Evolutionary conservation across 2,888 invertebrate genomes (phyloP).

Genomic region (Tanytarsus gracilentus): DNA sequence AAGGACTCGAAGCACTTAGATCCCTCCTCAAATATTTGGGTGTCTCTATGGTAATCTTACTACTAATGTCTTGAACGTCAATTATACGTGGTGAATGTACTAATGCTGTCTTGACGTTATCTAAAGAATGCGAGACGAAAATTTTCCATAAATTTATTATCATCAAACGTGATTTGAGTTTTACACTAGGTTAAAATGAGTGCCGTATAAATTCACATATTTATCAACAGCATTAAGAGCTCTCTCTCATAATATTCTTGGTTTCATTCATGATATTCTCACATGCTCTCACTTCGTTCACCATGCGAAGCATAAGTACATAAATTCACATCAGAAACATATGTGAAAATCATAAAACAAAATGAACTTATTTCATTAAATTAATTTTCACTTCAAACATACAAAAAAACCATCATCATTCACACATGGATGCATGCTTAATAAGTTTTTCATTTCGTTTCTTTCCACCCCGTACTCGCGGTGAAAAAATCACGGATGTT

Average conservation of each 20-base stretch:
- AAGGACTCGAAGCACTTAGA: constrained; percentile 14
- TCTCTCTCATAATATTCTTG: constrained; percentile 9
- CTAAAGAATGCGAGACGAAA: not conserved
- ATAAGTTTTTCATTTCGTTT: not conserved
- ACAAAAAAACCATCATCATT: no score
- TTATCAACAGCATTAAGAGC: not conserved
- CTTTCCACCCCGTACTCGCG: no score
- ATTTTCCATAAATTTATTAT: not conserved
- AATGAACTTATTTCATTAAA: constrained; percentile 9
- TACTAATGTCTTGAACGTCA: constrained; percentile 21
- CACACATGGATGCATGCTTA: constrained; percentile 12
- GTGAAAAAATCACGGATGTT: no score
- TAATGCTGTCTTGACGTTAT: not conserved
- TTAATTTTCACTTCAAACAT: constrained; percentile 19
- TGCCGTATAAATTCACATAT: no score
- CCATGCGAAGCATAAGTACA: not conserved
- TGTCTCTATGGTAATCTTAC: not conserved
- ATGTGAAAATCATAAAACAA: constrained; percentile 19
- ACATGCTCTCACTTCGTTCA: not conserved
- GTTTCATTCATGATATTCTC: not conserved
- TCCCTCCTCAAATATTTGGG: constrained; percentile 9
- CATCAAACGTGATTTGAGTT: not conserved
- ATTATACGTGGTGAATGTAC: constrained; percentile 7
- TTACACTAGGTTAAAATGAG: not conserved
- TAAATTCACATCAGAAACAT: constrained; percentile 16